Evolutionary conservation across 1,140 invertebrate species (phyloP), one percentile per base, ranked within the genome.

Genomic region (Dendrolimus punctatus): DNA sequence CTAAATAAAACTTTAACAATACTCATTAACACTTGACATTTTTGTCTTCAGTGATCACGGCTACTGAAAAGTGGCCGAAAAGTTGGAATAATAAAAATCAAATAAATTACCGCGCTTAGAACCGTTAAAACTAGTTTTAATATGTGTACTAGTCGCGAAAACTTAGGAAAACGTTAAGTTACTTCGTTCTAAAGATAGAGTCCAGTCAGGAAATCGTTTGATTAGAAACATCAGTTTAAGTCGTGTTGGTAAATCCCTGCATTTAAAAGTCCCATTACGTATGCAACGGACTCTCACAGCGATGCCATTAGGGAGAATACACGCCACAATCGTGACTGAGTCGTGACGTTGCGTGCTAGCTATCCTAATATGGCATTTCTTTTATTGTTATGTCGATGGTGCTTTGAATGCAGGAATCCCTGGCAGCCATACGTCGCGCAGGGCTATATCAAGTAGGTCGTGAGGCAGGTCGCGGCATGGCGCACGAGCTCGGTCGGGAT

Each of bases 381-480:
- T 48, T 51, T 51, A 55, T 59, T 55, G 40, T 40, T 50, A 50
- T 9, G 39, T 41, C 9, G 9, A 10, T 40, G 9, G 37, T n/a
- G 6, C 5, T 39, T 39, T 23, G 39, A 10, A 9, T 46, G 5
- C 4, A 46, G 47, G 44, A 43, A 48, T 48, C 39, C 23, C 39
- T 6, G 9, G 7, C 6, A 23, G 6, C 51, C 36, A 50, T 47
- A 44, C 43, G 46, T 48, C 49, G 52, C 40, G 43, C 9, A 38
- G 10, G 41, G 44, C 10, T 36, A 48, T 47, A 66, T 61, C 61
- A 77, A 68, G 51, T 68, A 56, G 68, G 70, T 68, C 68, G 72
- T 78, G 73, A 48, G 75, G 75, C 63, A 80, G 76, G 76, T 80
- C 74, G 63, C 58, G 72, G 52, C 51, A 56, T 53, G 55, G 58